A percentile compares a stretch with the other conserved stretches of the same genome.
phyloP scores from a whole-genome alignment of 2,113 vertebrate species.

The Lasiurus borealis region DNA sequence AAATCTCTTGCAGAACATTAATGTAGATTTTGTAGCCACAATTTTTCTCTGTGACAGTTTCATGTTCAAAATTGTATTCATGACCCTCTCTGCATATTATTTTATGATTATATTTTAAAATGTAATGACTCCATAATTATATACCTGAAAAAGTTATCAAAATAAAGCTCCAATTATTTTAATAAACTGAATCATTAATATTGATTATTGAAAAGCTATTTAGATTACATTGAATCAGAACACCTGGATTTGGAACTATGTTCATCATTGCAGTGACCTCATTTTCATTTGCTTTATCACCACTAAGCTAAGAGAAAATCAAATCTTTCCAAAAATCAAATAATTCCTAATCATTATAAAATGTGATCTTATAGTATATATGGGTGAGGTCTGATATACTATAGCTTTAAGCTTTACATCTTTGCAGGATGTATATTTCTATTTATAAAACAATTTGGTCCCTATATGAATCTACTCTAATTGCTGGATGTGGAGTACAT shows the following conservation, averaged over 20 bases:
- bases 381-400: not conserved
- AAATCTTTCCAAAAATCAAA: not conserved
- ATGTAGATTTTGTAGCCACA: conserved; percentile 68
- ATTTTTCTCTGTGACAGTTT: conserved; percentile 75
- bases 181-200: conserved; percentile 58
- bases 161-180: conserved; percentile 44
- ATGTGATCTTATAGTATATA: not conserved
- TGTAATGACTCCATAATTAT: conserved; percentile 66
- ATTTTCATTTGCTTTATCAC: conserved; percentile 30
- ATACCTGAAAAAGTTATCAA: conserved; percentile 56
- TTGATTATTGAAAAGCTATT: conserved; percentile 61
- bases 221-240: conserved; percentile 20
- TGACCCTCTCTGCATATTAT: conserved; percentile 50
- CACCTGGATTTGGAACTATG: not conserved
- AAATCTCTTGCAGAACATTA: conserved; percentile 66
- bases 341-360: not conserved
- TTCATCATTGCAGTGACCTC: not conserved
- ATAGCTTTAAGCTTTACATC: not conserved
- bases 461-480: not conserved
- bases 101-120: conserved; percentile 74
- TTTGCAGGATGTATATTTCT: not conserved
- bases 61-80: conserved; percentile 70
- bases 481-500: not conserved
- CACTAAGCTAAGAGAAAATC: conserved; percentile 29
- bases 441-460: not conserved